Percentiles rank a stretch among this genome's conserved stretches.
phyloP scores from a whole-genome alignment of 2,888 invertebrate species.

The Catocala nupta region DNA sequence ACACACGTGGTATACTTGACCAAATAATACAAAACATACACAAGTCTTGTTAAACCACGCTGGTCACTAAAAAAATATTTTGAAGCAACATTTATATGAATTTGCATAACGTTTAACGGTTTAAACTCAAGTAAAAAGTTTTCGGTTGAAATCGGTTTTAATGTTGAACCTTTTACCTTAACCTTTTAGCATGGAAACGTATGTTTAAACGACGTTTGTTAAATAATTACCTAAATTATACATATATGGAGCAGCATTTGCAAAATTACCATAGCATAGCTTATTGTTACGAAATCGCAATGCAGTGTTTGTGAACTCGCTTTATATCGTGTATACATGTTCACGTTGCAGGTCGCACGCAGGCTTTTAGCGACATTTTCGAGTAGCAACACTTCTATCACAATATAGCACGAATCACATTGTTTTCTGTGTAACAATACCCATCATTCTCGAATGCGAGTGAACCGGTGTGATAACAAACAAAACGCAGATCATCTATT shows the following conservation, averaged over 20 bases:
- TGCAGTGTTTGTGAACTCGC: constrained; percentile 50
- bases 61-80: no score
- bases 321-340: constrained; percentile 31
- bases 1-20: background rate
- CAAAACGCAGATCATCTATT: constrained; percentile 2
- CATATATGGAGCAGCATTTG: no score
- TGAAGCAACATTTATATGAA: no score
- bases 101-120: no score
- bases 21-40: constrained; percentile 10
- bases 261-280: constrained; percentile 14
- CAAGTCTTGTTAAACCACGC: no score
- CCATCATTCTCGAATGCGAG: constrained; percentile 1
- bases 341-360: constrained; percentile 42
- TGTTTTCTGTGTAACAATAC: constrained; percentile 8
- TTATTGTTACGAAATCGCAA: constrained; percentile 47
- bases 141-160: no score
- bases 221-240: no score
- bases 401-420: constrained; percentile 16
- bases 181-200: no score
- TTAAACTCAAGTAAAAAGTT: no score
- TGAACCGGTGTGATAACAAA: constrained; percentile 3
- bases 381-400: constrained; percentile 23
- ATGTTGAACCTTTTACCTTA: no score
- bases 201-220: no score
- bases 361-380: constrained; percentile 24